Base-by-base conservation (phyloP, 2,797 vertebrate species). In the Cuniculus paca region DNA sequence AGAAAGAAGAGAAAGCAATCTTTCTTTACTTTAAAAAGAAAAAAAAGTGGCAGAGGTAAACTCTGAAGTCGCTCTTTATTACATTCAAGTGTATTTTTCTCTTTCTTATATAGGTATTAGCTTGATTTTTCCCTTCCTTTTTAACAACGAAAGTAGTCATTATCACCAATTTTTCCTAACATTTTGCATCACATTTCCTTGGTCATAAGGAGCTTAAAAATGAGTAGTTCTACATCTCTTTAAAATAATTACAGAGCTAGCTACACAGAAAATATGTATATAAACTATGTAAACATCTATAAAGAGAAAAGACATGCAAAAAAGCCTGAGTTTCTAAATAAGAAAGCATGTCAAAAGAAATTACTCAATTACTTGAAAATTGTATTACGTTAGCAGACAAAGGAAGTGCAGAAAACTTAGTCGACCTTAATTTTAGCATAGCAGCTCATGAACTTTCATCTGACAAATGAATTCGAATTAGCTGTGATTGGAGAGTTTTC, bases 381-480 rank as follows among this genome's bases (percentile, higher is more conserved):
- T 79, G 83, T 84, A 95, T 96, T 96, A 97, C 19, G 36, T 94
- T 83, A 95, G 68, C 94, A 95, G 96, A 94, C 94, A 96, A 97
- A 97, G 97, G 88, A 97, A 98, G 85, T 87, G 34, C 70, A 92
- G 84, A 97, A 96, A 80, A 97, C 96, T 75, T 91, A 96, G 95
- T 28, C 90, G 91, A 60, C 89, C 85, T 96, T 97, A 97, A 97
- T 98, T 97, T 98, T 96, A 96, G 93, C 93, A 89, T 83, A 85
- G 88, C 63, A 79, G 87, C 81, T 94, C 90, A 92, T 94, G 91
- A 96, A 94, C 58, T 83, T 84, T 95, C 78, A 42, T 94, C 87
- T 98, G 95, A 97, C 96, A 95, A 95, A 96, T 92, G 95, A 97
- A 97, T 96, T 97, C 94, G 95, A 88, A 97, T 97, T 65, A 95